A percentile compares a stretch with the other conserved stretches of the same genome.
Conservation (phyloP, 2,113 vertebrate species). For the Naja naja region DNA sequence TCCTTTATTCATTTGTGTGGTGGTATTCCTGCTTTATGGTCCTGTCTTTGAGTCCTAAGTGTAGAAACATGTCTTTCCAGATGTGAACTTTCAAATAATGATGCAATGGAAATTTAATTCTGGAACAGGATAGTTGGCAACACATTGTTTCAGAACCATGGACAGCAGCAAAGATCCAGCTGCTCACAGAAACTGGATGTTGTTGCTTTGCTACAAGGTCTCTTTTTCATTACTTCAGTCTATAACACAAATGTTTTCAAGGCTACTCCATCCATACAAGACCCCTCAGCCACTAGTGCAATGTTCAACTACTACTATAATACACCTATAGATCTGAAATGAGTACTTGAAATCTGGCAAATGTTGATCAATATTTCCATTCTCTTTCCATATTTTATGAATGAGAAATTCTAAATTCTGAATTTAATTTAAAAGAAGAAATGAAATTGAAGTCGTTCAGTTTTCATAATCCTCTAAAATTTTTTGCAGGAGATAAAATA, state of each 20-base stretch:
- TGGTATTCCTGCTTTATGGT: not conserved
- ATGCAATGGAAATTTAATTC: not conserved
- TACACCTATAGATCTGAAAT: not conserved
- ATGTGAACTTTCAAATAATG: not conserved
- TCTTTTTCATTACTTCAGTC: too few relatives aligned
- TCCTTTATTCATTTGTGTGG: not conserved
- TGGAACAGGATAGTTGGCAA: not conserved
- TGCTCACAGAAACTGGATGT: not conserved
- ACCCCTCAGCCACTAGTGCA: not conserved
- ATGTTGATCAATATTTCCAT: not conserved
- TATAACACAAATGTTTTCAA: not conserved
- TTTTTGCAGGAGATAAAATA: not conserved
- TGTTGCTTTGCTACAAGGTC: not conserved
- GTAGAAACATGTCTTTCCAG: not conserved
- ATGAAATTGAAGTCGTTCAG: not conserved
- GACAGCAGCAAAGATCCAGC: not conserved
- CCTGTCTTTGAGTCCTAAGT: not conserved
- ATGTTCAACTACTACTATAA: not conserved
- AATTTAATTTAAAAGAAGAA: not conserved
- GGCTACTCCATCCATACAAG: not conserved
- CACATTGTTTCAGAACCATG: not conserved
- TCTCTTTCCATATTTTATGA: not conserved
- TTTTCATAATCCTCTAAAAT: not conserved
- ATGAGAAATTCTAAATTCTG: not conserved
- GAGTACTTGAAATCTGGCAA: not conserved